Evolutionary conservation across 2,113 vertebrate species (phyloP).

Genomic region (Meriones unguiculatus): DNA sequence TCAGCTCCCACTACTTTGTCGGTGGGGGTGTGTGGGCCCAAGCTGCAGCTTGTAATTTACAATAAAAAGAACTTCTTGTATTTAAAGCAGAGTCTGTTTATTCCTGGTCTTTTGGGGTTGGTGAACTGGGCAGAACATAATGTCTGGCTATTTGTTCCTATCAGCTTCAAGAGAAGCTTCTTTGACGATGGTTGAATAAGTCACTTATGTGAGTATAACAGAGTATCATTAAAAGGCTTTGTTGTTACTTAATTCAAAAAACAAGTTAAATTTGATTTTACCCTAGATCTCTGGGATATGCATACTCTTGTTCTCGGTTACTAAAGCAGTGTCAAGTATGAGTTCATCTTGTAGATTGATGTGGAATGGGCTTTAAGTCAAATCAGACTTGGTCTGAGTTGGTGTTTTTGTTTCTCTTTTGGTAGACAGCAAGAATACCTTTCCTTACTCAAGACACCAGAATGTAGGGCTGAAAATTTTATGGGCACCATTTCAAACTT

Average conservation of each 20-base stretch:
- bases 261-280: not conserved
- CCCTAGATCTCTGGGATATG: not conserved
- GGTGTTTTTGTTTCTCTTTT: not conserved
- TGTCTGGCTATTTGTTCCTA: not conserved
- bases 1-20: too few species aligned
- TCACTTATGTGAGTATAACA: not conserved
- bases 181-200: not conserved
- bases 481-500: not conserved
- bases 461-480: not conserved
- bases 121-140: too few species aligned
- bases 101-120: too few species aligned
- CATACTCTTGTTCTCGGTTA: not conserved
- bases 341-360: not conserved
- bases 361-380: not conserved
- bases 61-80: too few species aligned
- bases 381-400: not conserved
- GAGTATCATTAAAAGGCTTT: not conserved
- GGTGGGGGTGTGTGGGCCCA: too few species aligned
- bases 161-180: not conserved
- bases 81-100: too few species aligned
- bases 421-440: not conserved
- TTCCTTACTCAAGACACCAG: not conserved
- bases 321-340: not conserved
- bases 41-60: too few species aligned
- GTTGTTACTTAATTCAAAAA: not conserved